Evolutionary conservation across 2,888 invertebrate genomes (phyloP).

Genomic region (Unio delphinus): DNA sequence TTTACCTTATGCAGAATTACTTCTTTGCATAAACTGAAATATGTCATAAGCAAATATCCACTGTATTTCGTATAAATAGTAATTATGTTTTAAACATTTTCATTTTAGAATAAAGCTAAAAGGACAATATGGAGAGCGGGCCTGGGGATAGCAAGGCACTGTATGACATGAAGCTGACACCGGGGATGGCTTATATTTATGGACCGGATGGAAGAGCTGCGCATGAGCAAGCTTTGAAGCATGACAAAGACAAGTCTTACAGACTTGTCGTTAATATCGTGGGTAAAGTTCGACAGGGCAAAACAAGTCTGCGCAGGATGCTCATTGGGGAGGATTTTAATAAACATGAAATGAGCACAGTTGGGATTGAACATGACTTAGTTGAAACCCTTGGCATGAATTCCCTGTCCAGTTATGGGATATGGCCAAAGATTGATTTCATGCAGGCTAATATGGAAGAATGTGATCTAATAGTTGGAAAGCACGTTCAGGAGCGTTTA

Average conservation of each 20-base stretch:
- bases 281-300: slow-evolving; percentile 41
- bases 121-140: no score
- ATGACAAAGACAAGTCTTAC: slow-evolving; percentile 32
- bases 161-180: slow-evolving; percentile 39
- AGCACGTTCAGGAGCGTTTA: slow-evolving; percentile 28
- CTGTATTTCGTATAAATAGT: no score
- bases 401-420: not conserved
- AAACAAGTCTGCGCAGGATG: slow-evolving; percentile 38
- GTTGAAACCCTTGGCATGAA: slow-evolving; percentile 35
- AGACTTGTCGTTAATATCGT: slow-evolving; percentile 43
- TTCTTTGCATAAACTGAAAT: no score
- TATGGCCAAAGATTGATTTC: slow-evolving; percentile 30
- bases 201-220: slow-evolving; percentile 40
- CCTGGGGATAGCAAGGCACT: slow-evolving; percentile 22
- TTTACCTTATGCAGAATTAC: no score
- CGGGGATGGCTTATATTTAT: slow-evolving; percentile 40
- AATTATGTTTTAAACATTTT: no score
- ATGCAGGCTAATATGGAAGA: slow-evolving; percentile 30
- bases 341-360: slow-evolving; percentile 35
- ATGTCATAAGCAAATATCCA: no score
- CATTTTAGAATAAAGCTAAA: no score
- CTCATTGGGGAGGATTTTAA: slow-evolving; percentile 38
- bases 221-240: slow-evolving; percentile 29
- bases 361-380: slow-evolving; percentile 43
- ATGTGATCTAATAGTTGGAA: slow-evolving; percentile 34